Base-by-base conservation (phyloP, 1,140 invertebrate genomes). In the Asbolus verrucosus region DNA sequence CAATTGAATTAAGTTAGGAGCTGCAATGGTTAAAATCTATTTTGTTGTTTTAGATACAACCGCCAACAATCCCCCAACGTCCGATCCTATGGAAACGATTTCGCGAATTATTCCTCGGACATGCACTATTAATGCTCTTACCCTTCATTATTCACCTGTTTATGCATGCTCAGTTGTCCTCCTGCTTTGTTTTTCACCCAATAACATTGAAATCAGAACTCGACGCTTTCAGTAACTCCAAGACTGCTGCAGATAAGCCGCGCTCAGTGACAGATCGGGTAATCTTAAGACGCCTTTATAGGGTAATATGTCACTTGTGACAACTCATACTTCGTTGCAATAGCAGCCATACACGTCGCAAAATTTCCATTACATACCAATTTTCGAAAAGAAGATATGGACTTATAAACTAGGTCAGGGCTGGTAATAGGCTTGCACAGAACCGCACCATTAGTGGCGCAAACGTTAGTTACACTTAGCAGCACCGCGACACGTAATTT, bases 71-170 rank as follows among this genome's bases (percentile, higher is more conserved):
- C n/a, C 46, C 13, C 21, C 14, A 16, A 13, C 46, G 21, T 54
- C 46, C 46, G 27, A 14, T 30, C 46, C 21, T 14, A 2, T 14
- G 21, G 21, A 46, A 62, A 36, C 33, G 21, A 69, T 62, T 69
- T 69, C 43, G 21, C 33, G 2, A 24, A 36, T 43, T 62, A 30
- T 62, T 30, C 54, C 21, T 21, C 59, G 21, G 59, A 41, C 19
- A 69, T 69, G 54, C 59, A 69, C 24, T 69, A 62, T 61, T 69
- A 50, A 69, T 5, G 1, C 24, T 11, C 13, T 30, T 11, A 54
- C 11, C 13, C 19, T n/a, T 11, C 11, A 11, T 43, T 18, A n/a
- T 43, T 43, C 5, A 36, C 6, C n/a, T n/a, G n/a, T 36, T 11
- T 11, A 8, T 43, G 39, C 39, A 43, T 43, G 39, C 15, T n/a